Evolutionary conservation across 2,797 vertebrate genomes (phyloP).

Genomic region (Poecile montanus): DNA sequence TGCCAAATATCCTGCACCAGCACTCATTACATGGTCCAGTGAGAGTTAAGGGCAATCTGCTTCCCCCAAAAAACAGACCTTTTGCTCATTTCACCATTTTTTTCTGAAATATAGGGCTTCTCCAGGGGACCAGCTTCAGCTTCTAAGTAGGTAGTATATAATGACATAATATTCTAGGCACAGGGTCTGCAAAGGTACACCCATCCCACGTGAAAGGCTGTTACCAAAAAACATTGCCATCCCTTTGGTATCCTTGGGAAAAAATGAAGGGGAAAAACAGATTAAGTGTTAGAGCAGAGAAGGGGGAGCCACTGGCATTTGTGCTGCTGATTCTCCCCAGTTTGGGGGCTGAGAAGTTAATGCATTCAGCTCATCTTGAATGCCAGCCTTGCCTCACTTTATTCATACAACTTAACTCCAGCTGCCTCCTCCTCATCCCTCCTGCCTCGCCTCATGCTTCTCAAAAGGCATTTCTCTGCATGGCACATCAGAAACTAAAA

Average conservation of each 20-base stretch:
- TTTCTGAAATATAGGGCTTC: background rate
- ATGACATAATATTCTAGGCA: background rate
- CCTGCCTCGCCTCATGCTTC: conserved; percentile 52
- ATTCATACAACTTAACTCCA: conserved; percentile 53
- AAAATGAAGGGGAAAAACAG: background rate
- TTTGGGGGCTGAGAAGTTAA: conserved; percentile 40
- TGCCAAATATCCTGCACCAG: background rate
- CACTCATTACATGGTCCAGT: background rate
- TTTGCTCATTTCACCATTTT: conserved; percentile 22
- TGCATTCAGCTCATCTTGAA: conserved; percentile 52
- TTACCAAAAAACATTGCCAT: background rate
- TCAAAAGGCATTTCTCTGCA: conserved; percentile 61
- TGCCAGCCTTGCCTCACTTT: conserved; percentile 15
- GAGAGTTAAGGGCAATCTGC: background rate
- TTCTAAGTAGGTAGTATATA: background rate
- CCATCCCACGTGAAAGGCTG: background rate
- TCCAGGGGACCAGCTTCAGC: background rate
- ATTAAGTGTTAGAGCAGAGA: background rate
- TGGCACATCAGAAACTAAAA: conserved; percentile 39
- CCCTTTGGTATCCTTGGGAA: background rate
- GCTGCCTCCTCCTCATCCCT: conserved; percentile 31
- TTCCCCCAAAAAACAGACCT: background rate
- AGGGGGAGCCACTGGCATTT: background rate
- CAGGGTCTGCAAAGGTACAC: background rate
- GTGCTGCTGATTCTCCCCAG: background rate